Percentiles rank a stretch among this genome's conserved stretches.
Evolutionary conservation across 2,113 vertebrate genomes (phyloP).

Genomic region (Scartelaos histophorus): DNA sequence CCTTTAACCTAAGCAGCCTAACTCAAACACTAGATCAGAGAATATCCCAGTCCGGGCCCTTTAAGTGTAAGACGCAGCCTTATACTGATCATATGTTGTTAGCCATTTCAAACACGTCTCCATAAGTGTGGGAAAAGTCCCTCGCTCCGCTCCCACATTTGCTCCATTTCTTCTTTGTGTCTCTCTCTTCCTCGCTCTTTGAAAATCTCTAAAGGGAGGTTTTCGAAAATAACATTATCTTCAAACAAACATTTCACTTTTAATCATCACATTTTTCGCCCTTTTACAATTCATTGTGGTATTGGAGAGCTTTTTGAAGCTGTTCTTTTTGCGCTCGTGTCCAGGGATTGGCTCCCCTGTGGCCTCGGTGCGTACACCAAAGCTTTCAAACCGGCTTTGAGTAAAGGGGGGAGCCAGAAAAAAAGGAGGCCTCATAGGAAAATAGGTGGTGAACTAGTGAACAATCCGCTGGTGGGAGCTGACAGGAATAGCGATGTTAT

Average conservation of each 20-base stretch:
- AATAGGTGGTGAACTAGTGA: constrained; percentile 76
- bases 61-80: constrained; percentile 26
- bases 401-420: constrained; percentile 56
- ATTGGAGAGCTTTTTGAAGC: constrained; percentile 77
- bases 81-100: constrained; percentile 32
- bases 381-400: constrained; percentile 77
- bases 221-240: constrained; percentile 81
- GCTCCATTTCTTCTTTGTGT: constrained; percentile 61
- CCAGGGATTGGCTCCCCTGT: constrained; percentile 73
- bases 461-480: constrained; percentile 74
- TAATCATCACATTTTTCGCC: constrained; percentile 78
- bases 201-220: constrained; percentile 77
- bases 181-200: constrained; percentile 51
- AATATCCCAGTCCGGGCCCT: too few species aligned
- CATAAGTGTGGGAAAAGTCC: constrained; percentile 73
- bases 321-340: constrained; percentile 72
- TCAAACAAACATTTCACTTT: constrained; percentile 84
- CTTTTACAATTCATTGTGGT: constrained; percentile 70
- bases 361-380: constrained; percentile 78
- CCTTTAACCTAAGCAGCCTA: too few species aligned
- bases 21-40: too few species aligned
- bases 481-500: constrained; percentile 77
- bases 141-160: constrained; percentile 61
- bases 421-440: constrained; percentile 69
- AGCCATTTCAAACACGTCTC: constrained; percentile 55